Conservation (phyloP, 2,113 vertebrate species). For the Gopherus evgoodei region DNA sequence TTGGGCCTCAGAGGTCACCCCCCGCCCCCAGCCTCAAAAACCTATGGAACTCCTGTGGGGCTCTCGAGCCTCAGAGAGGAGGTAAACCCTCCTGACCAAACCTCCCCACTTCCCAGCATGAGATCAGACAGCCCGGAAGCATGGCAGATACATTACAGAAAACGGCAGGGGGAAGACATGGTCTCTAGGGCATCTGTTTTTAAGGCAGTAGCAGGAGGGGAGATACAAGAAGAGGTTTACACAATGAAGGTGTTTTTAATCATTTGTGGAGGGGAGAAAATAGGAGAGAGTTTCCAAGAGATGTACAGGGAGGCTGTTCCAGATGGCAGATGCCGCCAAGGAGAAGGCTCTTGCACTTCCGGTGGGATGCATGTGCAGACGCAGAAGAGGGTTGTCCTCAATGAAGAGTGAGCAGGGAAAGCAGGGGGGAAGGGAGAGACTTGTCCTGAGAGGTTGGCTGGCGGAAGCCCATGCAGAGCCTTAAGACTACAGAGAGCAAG, state of each 20-base stretch:
- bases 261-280: conserved; percentile 44
- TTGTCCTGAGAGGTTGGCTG: neutral
- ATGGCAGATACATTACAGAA: neutral
- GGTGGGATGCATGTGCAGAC: neutral
- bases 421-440: neutral
- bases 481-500: no score
- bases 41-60: neutral
- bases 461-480: neutral
- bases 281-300: conserved; percentile 49
- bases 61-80: conserved; percentile 42
- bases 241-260: neutral
- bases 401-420: neutral
- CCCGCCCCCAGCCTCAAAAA: neutral
- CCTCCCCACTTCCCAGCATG: neutral
- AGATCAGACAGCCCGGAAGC: conserved; percentile 9
- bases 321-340: neutral
- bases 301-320: fast-evolving
- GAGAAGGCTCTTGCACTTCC: neutral
- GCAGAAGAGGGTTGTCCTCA: conserved; percentile 46
- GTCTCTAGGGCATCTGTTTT: neutral
- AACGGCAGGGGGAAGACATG: fast-evolving
- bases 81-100: conserved; percentile 42
- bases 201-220: neutral
- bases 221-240: conserved; percentile 38
- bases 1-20: conserved; percentile 29